These are phyloP conservation scores for Cyanistes caeruleus DNA, from an alignment of 2,113 vertebrate species.

Conservation along the genomic window DNA sequence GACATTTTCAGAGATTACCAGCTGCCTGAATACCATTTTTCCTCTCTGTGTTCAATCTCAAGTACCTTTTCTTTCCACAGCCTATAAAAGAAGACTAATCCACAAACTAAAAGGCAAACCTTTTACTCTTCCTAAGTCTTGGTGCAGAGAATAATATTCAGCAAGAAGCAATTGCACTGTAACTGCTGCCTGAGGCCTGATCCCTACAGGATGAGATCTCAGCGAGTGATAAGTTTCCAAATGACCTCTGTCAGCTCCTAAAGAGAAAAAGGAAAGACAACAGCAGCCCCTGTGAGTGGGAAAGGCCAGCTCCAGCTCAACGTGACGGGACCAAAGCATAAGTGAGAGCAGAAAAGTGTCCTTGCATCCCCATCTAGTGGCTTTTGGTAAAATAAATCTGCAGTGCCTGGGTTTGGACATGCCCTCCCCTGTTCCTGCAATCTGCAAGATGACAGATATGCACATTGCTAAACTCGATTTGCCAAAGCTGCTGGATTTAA, in stretches of 20 bases:
- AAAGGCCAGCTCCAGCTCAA: background rate
- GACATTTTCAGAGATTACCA: conserved; percentile 20
- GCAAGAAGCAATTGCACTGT: background rate
- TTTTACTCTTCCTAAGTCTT: background rate
- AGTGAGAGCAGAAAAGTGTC: background rate
- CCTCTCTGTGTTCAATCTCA: background rate
- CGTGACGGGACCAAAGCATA: fast-evolving
- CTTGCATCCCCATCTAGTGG: conserved; percentile 64
- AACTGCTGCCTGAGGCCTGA: background rate
- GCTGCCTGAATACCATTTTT: background rate
- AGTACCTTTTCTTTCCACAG: background rate
- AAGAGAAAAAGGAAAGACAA: background rate
- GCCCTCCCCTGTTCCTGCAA: background rate
- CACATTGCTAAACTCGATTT: fast-evolving
- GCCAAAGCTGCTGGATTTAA: background rate
- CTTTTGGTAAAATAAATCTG: background rate
- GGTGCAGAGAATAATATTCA: background rate
- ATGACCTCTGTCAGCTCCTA: background rate
- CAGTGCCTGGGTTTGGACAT: fast-evolving
- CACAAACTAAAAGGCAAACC: background rate
- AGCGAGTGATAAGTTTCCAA: background rate
- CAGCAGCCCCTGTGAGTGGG: background rate
- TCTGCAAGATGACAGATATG: fast-evolving
- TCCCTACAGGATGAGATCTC: background rate
- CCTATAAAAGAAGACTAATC: background rate